A percentile compares a stretch with the other conserved stretches of the same genome.
These are phyloP conservation scores for Colistium nudipinnis DNA, from an alignment of 2,113 vertebrate genomes.

Conservation along the genomic window DNA sequence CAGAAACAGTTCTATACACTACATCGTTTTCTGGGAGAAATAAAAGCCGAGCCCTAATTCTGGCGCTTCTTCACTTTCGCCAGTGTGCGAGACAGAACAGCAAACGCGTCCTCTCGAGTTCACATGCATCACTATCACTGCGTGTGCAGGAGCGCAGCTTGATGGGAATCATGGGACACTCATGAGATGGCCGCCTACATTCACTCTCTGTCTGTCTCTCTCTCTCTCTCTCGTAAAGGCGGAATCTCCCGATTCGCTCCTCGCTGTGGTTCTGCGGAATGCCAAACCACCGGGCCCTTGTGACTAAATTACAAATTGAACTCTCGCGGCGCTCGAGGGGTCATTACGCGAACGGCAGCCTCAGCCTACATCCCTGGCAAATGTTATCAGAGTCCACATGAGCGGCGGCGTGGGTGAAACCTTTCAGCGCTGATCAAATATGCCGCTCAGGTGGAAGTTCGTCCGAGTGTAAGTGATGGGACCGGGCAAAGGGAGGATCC, in stretches of 20 bases:
- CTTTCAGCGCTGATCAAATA: slow-evolving; percentile 35
- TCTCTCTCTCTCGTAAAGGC: slow-evolving; percentile 50
- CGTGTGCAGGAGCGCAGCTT: slow-evolving; percentile 63
- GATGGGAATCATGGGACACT: slow-evolving; percentile 75
- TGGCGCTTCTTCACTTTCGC: too few species aligned
- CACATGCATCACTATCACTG: slow-evolving; percentile 16
- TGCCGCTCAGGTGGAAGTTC: slow-evolving; percentile 32
- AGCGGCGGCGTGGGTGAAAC: slow-evolving; percentile 26
- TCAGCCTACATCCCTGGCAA: slow-evolving; percentile 21
- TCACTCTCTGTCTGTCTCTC: slow-evolving; percentile 43
- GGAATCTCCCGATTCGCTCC: slow-evolving; percentile 53
- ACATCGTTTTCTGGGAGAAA: neutral
- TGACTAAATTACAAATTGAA: slow-evolving; percentile 63
- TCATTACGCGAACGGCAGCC: slow-evolving; percentile 44
- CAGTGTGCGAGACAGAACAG: neutral
- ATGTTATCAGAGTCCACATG: slow-evolving; percentile 36
- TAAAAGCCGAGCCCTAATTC: neutral
- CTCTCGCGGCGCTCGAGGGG: slow-evolving; percentile 33
- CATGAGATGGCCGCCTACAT: slow-evolving; percentile 60
- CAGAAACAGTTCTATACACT: neutral
- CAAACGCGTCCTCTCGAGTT: slow-evolving; percentile 7
- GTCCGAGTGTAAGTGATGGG: slow-evolving; percentile 13
- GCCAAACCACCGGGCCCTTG: slow-evolving; percentile 56
- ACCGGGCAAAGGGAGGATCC: neutral
- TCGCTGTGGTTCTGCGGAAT: slow-evolving; percentile 63